Evolutionary conservation across 2,888 invertebrate species (phyloP).

Genomic region (Idaea biselata): DNA sequence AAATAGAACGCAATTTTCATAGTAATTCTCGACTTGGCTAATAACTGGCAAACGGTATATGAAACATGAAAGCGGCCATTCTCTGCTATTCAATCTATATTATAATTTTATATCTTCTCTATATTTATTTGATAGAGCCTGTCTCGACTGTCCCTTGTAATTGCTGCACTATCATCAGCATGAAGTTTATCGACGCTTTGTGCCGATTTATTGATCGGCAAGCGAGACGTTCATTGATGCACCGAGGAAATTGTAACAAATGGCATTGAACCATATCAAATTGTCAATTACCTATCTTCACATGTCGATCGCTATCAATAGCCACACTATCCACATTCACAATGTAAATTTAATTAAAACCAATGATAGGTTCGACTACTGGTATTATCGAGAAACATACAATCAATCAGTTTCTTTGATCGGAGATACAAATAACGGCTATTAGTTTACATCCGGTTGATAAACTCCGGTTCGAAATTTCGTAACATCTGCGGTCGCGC

Average conservation of each 20-base stretch:
- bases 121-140: slow-evolving; percentile 1
- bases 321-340: neutral
- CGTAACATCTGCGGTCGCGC: neutral
- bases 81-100: neutral
- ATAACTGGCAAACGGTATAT: neutral
- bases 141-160: neutral
- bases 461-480: neutral
- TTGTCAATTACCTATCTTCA: too few species aligned
- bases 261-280: too few species aligned
- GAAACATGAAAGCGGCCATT: neutral
- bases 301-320: neutral
- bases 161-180: neutral
- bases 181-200: neutral
- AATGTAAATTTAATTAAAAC: neutral
- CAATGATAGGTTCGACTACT: neutral
- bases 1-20: neutral
- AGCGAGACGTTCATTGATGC: neutral
- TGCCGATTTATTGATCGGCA: neutral
- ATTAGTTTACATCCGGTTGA: neutral
- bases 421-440: neutral
- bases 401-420: neutral
- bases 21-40: neutral
- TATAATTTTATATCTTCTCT: slow-evolving; percentile 1
- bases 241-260: neutral
- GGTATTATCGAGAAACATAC: neutral